Conservation (phyloP, 2,113 vertebrate species). For the Sinosuthora webbiana region DNA sequence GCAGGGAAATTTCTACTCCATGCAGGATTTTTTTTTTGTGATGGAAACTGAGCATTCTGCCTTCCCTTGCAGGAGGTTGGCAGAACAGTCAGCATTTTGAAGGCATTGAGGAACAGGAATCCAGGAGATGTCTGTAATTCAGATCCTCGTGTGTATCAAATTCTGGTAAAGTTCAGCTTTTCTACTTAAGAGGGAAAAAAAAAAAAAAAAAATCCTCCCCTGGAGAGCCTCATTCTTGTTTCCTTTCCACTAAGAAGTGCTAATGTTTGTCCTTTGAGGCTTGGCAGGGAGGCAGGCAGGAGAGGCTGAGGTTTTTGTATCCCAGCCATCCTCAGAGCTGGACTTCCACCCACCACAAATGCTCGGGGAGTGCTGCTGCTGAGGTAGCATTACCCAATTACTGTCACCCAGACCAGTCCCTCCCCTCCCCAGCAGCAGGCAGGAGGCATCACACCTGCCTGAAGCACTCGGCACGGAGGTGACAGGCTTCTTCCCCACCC, state of each 20-base stretch:
- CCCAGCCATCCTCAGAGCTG: background rate
- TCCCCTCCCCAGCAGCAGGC: background rate
- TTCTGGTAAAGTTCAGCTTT: background rate
- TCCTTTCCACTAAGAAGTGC: background rate
- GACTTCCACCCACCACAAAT: background rate
- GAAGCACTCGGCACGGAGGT: background rate
- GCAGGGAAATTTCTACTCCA: background rate
- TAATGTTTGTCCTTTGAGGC: background rate
- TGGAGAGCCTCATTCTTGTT: background rate
- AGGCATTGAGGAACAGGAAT: background rate
- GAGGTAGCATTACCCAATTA: background rate
- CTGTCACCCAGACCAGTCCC: background rate
- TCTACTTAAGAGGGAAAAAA: background rate
- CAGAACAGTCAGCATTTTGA: background rate
- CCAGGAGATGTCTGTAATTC: background rate
- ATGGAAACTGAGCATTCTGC: background rate
- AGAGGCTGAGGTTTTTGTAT: background rate
- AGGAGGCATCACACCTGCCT: background rate
- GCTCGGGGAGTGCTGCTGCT: background rate
- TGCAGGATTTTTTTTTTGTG: background rate
- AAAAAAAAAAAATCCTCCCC: background rate
- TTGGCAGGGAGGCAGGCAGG: background rate
- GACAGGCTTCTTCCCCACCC: background rate
- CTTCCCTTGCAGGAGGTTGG: background rate
- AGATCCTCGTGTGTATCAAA: accelerated